These are phyloP conservation scores for Pitangus sulphuratus DNA, from an alignment of 2,797 vertebrate genomes.

Conservation along the genomic window DNA sequence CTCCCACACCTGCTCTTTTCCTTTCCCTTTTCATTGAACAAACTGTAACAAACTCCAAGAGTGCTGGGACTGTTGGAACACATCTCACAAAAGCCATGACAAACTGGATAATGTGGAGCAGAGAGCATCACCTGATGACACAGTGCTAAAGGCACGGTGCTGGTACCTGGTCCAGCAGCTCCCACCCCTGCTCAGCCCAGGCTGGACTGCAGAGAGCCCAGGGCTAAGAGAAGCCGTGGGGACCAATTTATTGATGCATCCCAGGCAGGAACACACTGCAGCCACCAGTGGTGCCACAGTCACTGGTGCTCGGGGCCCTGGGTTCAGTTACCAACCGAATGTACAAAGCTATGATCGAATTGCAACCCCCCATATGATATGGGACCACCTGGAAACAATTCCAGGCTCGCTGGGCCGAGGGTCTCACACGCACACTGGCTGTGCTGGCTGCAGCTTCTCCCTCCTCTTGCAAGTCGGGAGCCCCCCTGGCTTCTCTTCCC, in stretches of 20 bases:
- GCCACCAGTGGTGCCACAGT: not conserved
- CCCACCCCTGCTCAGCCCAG: not conserved
- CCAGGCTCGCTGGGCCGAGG: not conserved
- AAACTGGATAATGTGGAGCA: not conserved
- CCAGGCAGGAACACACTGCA: not conserved
- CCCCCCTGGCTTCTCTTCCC: not conserved
- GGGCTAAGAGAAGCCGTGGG: not conserved
- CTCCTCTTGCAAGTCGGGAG: not conserved
- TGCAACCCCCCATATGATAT: rapidly evolving
- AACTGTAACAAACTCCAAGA: not conserved
- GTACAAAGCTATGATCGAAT: not conserved
- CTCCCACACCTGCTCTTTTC: not conserved
- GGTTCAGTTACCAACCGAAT: not conserved
- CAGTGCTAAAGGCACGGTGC: rapidly evolving
- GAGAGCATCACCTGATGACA: not conserved
- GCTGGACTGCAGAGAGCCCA: not conserved
- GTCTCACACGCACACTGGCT: not conserved
- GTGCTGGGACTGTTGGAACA: not conserved
- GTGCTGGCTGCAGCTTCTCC: not conserved
- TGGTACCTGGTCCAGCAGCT: not conserved
- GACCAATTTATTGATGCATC: rapidly evolving
- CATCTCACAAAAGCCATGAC: rapidly evolving
- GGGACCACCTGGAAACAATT: not conserved
- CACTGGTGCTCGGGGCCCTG: not conserved
- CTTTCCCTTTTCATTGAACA: not conserved